Evolutionary conservation across 1,140 invertebrate genomes (phyloP), one percentile per base, ranked within the genome.

Genomic region (Eupeodes corollae): DNA sequence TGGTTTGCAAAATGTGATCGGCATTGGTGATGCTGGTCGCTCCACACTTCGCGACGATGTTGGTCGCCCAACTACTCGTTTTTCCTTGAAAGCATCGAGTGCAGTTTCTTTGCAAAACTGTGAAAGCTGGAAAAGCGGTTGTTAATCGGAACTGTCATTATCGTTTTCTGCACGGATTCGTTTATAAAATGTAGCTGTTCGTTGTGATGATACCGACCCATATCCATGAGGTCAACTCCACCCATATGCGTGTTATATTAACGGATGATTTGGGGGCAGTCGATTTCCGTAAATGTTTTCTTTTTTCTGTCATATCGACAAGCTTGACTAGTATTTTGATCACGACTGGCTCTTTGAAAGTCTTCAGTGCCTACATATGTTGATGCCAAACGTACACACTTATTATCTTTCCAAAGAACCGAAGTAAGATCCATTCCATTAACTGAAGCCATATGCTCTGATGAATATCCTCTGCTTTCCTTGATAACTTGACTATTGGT

Each of bases 201-300:
- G 49, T 50, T 32, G 44, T 32, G 31, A 48, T 59, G 54, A 56
- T 73, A 72, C 40, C 63, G 55, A 30, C 61, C 63, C 51, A 73
- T 61, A 33, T n/a, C n/a, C n/a, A n/a, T n/a, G n/a, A n/a, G n/a
- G n/a, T n/a, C n/a, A n/a, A n/a, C n/a, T n/a, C n/a, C n/a, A n/a
- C n/a, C n/a, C n/a, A n/a, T n/a, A n/a, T n/a, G n/a, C n/a, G n/a
- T n/a, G n/a, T n/a, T n/a, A n/a, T n/a, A n/a, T n/a, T n/a, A n/a
- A n/a, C n/a, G n/a, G 21, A 26, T 26, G 8, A 26, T 26, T 26
- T 26, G 21, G 21, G 21, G 8, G 21, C 21, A 26, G 21, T 8
- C 21, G 8, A 26, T 26, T 26, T 26, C 21, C 8, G 21, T 26
- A 26, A 26, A 26, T 26, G 21, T 26, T 26, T 26, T 26, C 3